A percentile compares a stretch with the other conserved stretches of the same genome.
Conservation (phyloP, 2,113 vertebrate species). For the Bufo bufo region DNA sequence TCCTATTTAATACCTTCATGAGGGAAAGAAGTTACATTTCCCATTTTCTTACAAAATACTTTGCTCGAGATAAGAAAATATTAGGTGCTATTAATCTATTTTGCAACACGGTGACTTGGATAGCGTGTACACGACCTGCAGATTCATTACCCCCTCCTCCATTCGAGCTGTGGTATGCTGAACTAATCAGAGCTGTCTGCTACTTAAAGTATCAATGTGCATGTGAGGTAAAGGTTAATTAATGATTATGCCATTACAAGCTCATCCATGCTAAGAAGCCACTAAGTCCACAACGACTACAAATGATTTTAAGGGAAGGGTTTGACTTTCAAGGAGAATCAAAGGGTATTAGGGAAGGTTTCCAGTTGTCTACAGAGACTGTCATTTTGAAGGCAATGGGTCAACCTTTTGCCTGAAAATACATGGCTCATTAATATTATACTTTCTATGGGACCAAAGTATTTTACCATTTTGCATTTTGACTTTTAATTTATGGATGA, state of each 20-base stretch:
- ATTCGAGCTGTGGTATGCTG: not conserved
- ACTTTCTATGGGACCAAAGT: not conserved
- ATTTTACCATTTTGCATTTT: not conserved
- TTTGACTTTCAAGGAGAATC: conserved; percentile 36
- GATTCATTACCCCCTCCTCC: not conserved
- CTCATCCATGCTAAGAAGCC: conserved; percentile 17
- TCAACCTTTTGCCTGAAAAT: not conserved
- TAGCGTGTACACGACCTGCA: not conserved
- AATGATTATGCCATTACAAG: conserved; percentile 44
- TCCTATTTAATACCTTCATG: not conserved
- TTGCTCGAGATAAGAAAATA: not conserved
- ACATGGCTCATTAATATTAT: not conserved
- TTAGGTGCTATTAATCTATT: not conserved
- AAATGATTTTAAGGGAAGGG: conserved; percentile 32
- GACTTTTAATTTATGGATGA: not conserved
- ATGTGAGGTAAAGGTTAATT: conserved; percentile 40
- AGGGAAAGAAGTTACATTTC: not conserved
- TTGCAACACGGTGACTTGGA: not conserved
- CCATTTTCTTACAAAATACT: not conserved
- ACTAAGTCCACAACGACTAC: conserved; percentile 32
- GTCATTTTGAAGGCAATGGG: not conserved
- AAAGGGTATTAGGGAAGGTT: conserved; percentile 34
- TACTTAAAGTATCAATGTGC: conserved; percentile 30
- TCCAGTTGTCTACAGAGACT: not conserved
- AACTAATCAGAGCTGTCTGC: not conserved